phyloP scores from a whole-genome alignment of 2,888 invertebrate genomes.

The Uloborus plumipes region DNA sequence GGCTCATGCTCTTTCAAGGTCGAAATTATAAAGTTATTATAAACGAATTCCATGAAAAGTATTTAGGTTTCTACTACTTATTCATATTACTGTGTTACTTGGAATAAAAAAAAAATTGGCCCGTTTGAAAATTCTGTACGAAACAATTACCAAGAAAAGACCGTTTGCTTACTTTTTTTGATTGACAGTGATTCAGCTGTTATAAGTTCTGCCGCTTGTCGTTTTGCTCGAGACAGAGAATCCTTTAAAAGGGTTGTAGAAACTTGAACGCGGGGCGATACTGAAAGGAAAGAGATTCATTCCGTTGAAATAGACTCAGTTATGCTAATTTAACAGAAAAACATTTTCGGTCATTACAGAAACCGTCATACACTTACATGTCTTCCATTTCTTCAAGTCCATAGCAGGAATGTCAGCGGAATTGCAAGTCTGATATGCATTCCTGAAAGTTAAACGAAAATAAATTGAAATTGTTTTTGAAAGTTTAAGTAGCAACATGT shows the following conservation, averaged over 20 bases:
- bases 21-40: too few relatives aligned
- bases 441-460: slow-evolving; percentile 15
- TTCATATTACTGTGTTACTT: too few relatives aligned
- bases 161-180: slow-evolving; percentile 35
- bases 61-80: too few relatives aligned
- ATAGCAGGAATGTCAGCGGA: slow-evolving; percentile 57
- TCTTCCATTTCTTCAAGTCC: slow-evolving; percentile 63
- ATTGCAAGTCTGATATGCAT: slow-evolving; percentile 62
- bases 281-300: slow-evolving; percentile 10
- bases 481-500: too few relatives aligned
- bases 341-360: not conserved
- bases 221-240: slow-evolving; percentile 66
- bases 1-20: too few relatives aligned
- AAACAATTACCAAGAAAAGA: not conserved
- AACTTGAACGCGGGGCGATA: slow-evolving; percentile 58
- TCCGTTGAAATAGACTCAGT: too few relatives aligned
- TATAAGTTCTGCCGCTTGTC: slow-evolving; percentile 69
- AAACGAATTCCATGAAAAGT: too few relatives aligned
- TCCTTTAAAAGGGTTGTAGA: slow-evolving; percentile 53
- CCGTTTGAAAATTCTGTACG: too few relatives aligned
- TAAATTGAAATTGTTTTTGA: too few relatives aligned
- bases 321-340: not conserved
- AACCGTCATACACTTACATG: slow-evolving; percentile 35
- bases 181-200: slow-evolving; percentile 53
- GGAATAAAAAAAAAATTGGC: too few relatives aligned